Evolutionary conservation across 2,797 vertebrate species (phyloP).

Genomic region (Pseudomugil gertrudae): DNA sequence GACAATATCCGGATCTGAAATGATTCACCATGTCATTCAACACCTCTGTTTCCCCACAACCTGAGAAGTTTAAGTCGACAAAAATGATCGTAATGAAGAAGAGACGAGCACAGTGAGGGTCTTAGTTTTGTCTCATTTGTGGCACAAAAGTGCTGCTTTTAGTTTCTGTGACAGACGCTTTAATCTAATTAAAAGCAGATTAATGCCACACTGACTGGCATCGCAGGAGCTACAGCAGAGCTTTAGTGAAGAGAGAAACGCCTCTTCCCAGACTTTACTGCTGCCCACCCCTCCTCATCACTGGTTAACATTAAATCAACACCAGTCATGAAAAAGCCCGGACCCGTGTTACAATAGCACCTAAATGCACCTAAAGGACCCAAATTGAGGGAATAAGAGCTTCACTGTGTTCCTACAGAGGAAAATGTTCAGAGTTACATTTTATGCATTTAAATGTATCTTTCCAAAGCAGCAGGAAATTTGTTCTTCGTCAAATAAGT

Average conservation of each 20-base stretch:
- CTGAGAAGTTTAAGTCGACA: constrained; percentile 53
- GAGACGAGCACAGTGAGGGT: constrained; percentile 54
- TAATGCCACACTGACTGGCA: constrained; percentile 60
- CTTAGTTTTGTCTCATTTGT: constrained; percentile 64
- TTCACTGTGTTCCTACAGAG: neutral
- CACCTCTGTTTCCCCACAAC: constrained; percentile 44
- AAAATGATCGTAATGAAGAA: constrained; percentile 51
- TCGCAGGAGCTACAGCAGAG: constrained; percentile 41
- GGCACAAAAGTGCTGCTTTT: constrained; percentile 56
- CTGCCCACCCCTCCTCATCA: constrained; percentile 41
- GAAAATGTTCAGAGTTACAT: neutral
- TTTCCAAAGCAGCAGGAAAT: neutral
- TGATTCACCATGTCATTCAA: constrained; percentile 54
- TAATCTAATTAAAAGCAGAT: constrained; percentile 77
- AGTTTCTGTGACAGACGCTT: constrained; percentile 61
- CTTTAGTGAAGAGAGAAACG: constrained; percentile 28
- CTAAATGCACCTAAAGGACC: constrained; percentile 38
- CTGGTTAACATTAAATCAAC: constrained; percentile 44
- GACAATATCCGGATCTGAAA: constrained; percentile 38
- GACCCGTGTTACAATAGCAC: constrained; percentile 10
- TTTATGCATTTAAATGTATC: constrained; percentile 16
- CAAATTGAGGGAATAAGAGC: constrained; percentile 20
- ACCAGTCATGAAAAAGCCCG: constrained; percentile 28
- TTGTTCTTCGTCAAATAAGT: constrained; percentile 11
- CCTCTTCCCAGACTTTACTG: constrained; percentile 31